phyloP scores from a whole-genome alignment of 2,888 invertebrate genomes.

The Drosophila putrida region DNA sequence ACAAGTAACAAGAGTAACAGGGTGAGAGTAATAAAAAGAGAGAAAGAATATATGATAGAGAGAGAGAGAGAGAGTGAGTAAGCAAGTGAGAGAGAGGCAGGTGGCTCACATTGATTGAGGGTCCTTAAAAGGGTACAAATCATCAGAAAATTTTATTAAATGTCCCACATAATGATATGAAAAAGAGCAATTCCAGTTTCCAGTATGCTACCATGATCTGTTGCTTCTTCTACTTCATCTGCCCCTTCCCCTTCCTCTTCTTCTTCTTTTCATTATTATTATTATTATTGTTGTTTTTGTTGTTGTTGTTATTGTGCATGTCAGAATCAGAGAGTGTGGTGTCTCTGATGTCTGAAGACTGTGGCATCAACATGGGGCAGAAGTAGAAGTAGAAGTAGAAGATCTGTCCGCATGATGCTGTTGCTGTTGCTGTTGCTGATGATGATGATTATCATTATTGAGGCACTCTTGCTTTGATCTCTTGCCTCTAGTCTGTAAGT shows the following conservation, averaged over 20 bases:
- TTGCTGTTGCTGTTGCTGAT: conserved; percentile 1
- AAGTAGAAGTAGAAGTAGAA: conserved; percentile 34
- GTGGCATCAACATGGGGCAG: conserved; percentile 1
- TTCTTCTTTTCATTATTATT: conserved; percentile 3
- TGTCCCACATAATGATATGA: conserved; percentile 72
- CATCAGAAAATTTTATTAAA: conserved; percentile 76
- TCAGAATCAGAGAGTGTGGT: conserved; percentile 46
- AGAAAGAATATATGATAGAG: background rate
- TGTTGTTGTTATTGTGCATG: conserved; percentile 48
- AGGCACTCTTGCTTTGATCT: conserved; percentile 81
- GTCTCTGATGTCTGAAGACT: background rate
- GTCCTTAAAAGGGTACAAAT: conserved; percentile 83
- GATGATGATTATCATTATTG: conserved; percentile 77
- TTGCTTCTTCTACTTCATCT: background rate
- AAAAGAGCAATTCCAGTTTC: conserved; percentile 36
- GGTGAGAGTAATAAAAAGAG: conserved; percentile 1
- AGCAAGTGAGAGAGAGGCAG: conserved; percentile 19
- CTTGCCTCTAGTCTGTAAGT: conserved; percentile 32
- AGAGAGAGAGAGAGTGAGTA: conserved; percentile 4
- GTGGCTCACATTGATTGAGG: conserved; percentile 76
- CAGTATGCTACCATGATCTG: conserved; percentile 11
- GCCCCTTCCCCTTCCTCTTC: background rate
- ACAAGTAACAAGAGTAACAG: conserved; percentile 14
- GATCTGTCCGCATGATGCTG: conserved; percentile 38
- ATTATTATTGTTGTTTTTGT: conserved; percentile 42